Evolutionary conservation across 2,797 vertebrate species (phyloP).

Genomic region (Chaenodraco wilsoni): DNA sequence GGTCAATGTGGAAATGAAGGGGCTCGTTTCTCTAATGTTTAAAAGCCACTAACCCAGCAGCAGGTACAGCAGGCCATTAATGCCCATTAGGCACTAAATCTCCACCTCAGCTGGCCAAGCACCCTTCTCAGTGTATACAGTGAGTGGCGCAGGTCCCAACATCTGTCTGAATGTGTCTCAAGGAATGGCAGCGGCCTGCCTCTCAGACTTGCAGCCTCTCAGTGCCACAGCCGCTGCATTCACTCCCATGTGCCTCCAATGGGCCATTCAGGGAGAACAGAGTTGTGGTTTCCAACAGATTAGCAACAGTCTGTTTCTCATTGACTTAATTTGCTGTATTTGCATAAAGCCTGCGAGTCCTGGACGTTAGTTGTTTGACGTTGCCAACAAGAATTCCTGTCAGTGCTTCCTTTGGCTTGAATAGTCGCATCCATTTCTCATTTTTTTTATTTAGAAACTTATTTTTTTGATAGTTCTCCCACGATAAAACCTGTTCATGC

Average conservation of each 20-base stretch:
- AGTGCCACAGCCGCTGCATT: conserved; percentile 66
- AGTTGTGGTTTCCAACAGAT: conserved; percentile 80
- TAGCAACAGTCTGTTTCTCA: conserved; percentile 81
- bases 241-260: conserved; percentile 70
- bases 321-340: conserved; percentile 78
- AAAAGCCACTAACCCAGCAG: conserved; percentile 70
- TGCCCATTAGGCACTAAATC: conserved; percentile 63
- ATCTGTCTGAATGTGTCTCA: conserved; percentile 75
- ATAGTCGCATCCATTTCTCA: conserved; percentile 50
- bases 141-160: conserved; percentile 73
- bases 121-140: conserved; percentile 54
- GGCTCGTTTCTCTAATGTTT: conserved; percentile 64
- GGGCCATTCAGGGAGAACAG: conserved; percentile 68
- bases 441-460: conserved; percentile 57
- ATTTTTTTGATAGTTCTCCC: conserved; percentile 57
- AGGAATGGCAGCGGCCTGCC: conserved; percentile 58
- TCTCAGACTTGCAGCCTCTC: conserved; percentile 57
- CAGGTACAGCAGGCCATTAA: conserved; percentile 72
- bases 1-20: conserved; percentile 74
- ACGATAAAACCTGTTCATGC: conserved; percentile 54
- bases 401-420: conserved; percentile 48
- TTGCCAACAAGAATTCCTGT: conserved; percentile 65
- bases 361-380: conserved; percentile 69
- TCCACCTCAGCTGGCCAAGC: conserved; percentile 61
- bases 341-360: conserved; percentile 76